Conservation (phyloP, 2,113 vertebrate species). For the Varanus salvator region DNA sequence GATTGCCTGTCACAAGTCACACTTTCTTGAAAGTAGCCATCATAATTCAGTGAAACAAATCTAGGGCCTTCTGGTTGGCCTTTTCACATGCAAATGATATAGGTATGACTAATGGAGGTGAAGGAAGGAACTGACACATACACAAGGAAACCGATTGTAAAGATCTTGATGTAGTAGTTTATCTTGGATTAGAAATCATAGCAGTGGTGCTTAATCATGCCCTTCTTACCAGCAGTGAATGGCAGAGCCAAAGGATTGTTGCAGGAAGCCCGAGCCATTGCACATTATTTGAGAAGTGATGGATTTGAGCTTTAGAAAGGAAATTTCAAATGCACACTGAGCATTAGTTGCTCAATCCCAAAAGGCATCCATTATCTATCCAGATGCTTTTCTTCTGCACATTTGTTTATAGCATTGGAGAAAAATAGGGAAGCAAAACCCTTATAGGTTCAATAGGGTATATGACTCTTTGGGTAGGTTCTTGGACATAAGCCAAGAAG, state of each 20-base stretch:
- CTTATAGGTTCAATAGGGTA: too few species aligned
- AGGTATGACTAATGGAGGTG: background rate
- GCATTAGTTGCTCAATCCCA: background rate
- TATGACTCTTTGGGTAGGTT: too few species aligned
- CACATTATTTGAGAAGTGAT: background rate
- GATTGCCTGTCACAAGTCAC: background rate
- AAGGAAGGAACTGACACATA: background rate
- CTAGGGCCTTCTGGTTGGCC: background rate
- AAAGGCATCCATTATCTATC: background rate
- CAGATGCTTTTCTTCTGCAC: background rate
- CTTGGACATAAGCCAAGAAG: too few species aligned
- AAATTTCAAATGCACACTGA: background rate
- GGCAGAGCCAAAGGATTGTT: background rate
- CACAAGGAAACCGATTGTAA: background rate
- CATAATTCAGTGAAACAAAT: background rate
- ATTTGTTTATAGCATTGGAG: background rate
- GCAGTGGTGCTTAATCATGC: background rate
- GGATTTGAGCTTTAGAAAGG: background rate
- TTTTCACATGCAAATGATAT: conserved; percentile 10
- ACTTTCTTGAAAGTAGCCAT: background rate
- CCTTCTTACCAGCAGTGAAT: background rate
- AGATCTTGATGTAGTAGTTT: background rate
- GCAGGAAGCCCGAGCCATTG: background rate
- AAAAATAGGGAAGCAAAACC: background rate
- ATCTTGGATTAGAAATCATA: background rate